Conservation (phyloP, 2,888 invertebrate species). For the Oscheius sp. region DNA sequence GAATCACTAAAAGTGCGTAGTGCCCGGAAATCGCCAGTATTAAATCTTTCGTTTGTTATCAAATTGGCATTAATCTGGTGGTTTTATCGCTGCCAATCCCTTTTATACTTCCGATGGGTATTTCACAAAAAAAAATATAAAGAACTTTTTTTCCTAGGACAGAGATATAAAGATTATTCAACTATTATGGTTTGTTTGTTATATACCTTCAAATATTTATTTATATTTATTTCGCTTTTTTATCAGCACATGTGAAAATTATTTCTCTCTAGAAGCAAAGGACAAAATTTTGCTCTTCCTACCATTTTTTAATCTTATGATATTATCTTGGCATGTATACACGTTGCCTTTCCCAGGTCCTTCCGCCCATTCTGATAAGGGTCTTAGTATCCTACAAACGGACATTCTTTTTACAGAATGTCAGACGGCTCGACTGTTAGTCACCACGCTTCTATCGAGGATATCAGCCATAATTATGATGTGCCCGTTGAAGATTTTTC, state of each 20-base stretch:
- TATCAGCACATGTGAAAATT: not conserved
- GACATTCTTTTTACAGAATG: not conserved
- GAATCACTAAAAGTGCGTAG: too few species aligned
- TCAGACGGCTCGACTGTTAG: conserved; percentile 4
- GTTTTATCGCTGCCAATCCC: not conserved
- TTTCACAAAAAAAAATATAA: not conserved
- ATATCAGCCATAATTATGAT: not conserved
- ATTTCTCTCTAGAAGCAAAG: not conserved
- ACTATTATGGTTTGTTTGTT: too few species aligned
- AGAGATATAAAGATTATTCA: too few species aligned
- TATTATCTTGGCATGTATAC: not conserved
- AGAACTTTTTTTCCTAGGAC: not conserved
- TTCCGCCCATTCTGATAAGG: conserved; percentile 7
- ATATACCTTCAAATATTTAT: too few species aligned
- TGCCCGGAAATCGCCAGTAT: too few species aligned
- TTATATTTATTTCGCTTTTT: not conserved
- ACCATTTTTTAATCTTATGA: not conserved
- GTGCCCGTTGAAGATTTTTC: not conserved
- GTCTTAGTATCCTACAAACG: not conserved
- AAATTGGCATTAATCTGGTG: not conserved
- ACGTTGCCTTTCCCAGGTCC: not conserved
- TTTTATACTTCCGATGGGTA: not conserved
- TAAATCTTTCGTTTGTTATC: not conserved
- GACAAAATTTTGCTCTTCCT: not conserved
- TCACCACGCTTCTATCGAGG: conserved; percentile 5